A percentile compares a stretch with the other conserved stretches of the same genome.
Evolutionary conservation across 2,888 invertebrate genomes (phyloP).

Genomic region (Zootermopsis nevadensis): DNA sequence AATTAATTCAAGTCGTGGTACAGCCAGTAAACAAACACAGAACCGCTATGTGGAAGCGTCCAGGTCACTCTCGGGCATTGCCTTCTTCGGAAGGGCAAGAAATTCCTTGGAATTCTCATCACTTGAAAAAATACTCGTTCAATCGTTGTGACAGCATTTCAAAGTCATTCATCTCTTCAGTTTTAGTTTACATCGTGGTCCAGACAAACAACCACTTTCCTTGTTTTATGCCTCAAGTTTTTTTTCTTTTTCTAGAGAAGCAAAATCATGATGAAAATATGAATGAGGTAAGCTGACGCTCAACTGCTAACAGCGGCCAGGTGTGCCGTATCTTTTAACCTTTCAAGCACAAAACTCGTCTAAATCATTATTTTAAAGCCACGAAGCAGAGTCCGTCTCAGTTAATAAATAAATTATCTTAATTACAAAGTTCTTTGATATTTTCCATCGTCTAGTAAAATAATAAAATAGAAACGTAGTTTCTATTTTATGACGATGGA

Average conservation of each 20-base stretch:
- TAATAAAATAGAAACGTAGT: too few relatives aligned
- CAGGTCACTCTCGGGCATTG: constrained; percentile 31
- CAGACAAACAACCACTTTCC: not conserved
- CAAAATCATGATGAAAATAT: not conserved
- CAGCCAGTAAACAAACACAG: not conserved
- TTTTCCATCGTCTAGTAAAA: too few relatives aligned
- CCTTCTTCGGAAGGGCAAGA: constrained; percentile 19
- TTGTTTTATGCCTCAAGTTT: not conserved
- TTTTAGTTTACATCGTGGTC: not conserved
- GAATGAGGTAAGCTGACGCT: not conserved
- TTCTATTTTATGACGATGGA: too few relatives aligned
- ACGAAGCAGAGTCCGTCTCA: too few relatives aligned
- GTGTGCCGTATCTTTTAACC: too few relatives aligned
- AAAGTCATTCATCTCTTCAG: not conserved
- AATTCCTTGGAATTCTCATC: constrained; percentile 25
- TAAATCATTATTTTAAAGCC: too few relatives aligned
- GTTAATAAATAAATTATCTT: too few relatives aligned
- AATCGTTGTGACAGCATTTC: not conserved
- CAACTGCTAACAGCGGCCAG: too few relatives aligned
- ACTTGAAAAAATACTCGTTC: not conserved
- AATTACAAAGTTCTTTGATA: too few relatives aligned
- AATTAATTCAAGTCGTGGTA: not conserved
- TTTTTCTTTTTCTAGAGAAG: not conserved
- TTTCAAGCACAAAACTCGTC: too few relatives aligned
- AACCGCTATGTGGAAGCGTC: not conserved